Percentiles rank a stretch among this genome's conserved stretches.
phyloP scores from a whole-genome alignment of 2,113 vertebrate genomes.

The Ibidorhyncha struthersii region DNA sequence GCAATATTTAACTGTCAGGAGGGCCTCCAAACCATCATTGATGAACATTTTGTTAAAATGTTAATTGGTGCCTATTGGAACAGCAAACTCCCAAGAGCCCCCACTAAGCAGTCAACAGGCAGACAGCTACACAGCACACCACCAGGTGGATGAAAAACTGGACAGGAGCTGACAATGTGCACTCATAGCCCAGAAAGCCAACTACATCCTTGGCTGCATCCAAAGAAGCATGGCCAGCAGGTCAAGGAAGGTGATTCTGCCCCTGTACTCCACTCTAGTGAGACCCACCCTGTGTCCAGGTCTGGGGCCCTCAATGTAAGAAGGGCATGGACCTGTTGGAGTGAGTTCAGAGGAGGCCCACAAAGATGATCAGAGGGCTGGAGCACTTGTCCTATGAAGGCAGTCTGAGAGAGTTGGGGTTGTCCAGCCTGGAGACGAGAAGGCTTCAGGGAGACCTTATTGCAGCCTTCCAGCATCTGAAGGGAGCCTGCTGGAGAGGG shows the following conservation, averaged over 20 bases:
- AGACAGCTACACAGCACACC: not conserved
- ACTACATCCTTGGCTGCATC: rapidly evolving
- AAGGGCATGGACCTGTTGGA: not conserved
- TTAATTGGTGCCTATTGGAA: not conserved
- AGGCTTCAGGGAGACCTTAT: rapidly evolving
- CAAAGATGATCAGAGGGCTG: not conserved
- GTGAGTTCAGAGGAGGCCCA: not conserved
- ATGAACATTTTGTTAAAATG: not conserved
- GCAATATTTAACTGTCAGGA: not conserved
- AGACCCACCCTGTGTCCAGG: not conserved
- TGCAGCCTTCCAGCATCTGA: not conserved
- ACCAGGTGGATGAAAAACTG: not conserved
- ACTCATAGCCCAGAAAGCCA: not conserved
- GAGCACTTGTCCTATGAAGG: not conserved
- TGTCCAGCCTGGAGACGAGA: not conserved
- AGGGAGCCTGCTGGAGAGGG: not conserved
- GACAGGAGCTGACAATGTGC: rapidly evolving
- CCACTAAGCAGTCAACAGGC: not conserved
- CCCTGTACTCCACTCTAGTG: not conserved
- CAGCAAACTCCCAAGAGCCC: not conserved
- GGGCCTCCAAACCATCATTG: not conserved
- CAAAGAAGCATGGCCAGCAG: not conserved
- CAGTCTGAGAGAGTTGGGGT: not conserved
- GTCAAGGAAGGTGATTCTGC: not conserved
- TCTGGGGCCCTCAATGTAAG: not conserved